A percentile compares a stretch with the other conserved stretches of the same genome.
Evolutionary conservation across 2,888 invertebrate genomes (phyloP).

Genomic region (Icerya purchasi): DNA sequence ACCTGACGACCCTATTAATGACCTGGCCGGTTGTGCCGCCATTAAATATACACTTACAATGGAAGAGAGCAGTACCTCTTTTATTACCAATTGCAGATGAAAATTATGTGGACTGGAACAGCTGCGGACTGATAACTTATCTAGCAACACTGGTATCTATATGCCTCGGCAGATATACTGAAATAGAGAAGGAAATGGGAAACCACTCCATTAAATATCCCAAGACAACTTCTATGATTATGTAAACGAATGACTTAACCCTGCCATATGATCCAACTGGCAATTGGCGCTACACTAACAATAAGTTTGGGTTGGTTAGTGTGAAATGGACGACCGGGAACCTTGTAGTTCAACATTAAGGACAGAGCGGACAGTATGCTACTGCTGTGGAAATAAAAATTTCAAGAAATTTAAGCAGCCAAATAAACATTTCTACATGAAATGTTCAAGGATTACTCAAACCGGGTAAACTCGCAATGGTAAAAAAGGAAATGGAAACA

Average conservation of each 20-base stretch:
- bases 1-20: too few relatives aligned
- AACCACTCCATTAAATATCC: neutral
- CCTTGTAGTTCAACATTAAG: neutral
- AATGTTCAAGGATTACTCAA: neutral
- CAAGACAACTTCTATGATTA: neutral
- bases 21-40: neutral
- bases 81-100: neutral
- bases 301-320: neutral
- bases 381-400: neutral
- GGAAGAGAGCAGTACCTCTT: neutral
- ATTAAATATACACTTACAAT: neutral
- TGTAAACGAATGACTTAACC: neutral
- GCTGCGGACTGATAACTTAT: neutral
- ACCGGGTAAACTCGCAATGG: neutral
- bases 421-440: neutral
- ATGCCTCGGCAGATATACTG: neutral
- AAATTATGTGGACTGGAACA: neutral
- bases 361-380: neutral
- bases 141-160: neutral
- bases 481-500: neutral
- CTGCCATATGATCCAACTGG: neutral
- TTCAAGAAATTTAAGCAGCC: neutral
- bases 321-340: neutral
- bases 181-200: neutral
- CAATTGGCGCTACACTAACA: neutral